These are phyloP conservation scores for Nomia melanderi DNA, from an alignment of 1,140 invertebrate species.

Conservation along the genomic window DNA sequence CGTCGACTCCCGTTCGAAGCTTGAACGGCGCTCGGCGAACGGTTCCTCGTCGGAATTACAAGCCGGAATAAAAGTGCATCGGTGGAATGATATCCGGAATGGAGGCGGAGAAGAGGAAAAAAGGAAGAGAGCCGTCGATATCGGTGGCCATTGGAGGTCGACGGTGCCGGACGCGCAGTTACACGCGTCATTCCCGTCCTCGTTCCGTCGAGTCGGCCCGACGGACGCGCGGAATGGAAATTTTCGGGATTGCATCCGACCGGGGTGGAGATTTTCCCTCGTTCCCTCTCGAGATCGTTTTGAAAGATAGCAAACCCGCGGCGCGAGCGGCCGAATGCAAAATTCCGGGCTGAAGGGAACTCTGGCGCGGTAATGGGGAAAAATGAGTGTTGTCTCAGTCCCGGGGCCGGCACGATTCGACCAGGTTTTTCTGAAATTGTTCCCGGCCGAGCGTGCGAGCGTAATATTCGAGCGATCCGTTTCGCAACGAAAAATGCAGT, in stretches of 20 bases:
- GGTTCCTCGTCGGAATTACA: conserved; percentile 9
- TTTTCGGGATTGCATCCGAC: not conserved
- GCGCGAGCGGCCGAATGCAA: not conserved
- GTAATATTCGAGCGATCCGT: too few species aligned
- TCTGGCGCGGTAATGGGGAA: not conserved
- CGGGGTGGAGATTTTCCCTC: not conserved
- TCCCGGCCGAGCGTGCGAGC: too few species aligned
- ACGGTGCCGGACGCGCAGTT: not conserved
- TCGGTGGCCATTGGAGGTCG: not conserved
- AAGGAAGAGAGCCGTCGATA: not conserved
- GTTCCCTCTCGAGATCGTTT: not conserved
- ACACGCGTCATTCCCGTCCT: conserved; percentile 7
- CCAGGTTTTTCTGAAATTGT: too few species aligned
- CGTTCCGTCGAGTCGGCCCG: not conserved
- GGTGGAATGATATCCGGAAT: not conserved
- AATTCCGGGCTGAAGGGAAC: not conserved
- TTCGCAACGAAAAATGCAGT: not conserved
- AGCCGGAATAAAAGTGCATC: not conserved
- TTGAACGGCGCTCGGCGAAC: not conserved
- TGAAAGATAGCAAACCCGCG: not conserved
- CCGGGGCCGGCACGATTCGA: too few species aligned
- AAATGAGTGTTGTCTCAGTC: not conserved
- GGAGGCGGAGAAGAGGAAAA: too few species aligned
- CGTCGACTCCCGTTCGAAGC: not conserved
- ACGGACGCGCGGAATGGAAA: not conserved